Percentiles rank a stretch among this genome's conserved stretches.
phyloP scores from a whole-genome alignment of 2,113 vertebrate genomes.

The Erythrocercus mccallii region DNA sequence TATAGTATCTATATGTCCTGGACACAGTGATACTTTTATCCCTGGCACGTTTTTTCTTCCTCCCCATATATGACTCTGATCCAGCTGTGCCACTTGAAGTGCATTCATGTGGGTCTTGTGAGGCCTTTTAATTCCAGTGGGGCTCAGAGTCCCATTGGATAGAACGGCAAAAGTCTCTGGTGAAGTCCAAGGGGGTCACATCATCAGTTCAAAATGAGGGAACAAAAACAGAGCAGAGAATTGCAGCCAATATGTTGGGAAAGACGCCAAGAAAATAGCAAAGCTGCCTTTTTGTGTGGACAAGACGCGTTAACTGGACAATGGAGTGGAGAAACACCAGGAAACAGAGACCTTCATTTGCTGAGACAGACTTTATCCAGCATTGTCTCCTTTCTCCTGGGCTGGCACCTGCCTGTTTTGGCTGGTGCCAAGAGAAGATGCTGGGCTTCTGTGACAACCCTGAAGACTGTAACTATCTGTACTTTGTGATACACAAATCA shows the following conservation, averaged over 20 bases:
- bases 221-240: constrained; percentile 1
- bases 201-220: not conserved
- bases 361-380: not conserved
- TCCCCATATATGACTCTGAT: not conserved
- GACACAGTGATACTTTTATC: not conserved
- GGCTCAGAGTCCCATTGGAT: not conserved
- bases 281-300: not conserved
- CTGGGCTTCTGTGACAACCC: not conserved
- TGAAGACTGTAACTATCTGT: not conserved
- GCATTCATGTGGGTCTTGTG: not conserved
- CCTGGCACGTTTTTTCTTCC: not conserved
- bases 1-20: not conserved
- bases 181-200: not conserved
- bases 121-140: not conserved
- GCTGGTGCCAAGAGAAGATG: not conserved
- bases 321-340: not conserved
- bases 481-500: not conserved
- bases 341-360: not conserved
- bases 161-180: not conserved
- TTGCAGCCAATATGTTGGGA: not conserved
- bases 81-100: not conserved
- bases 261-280: not conserved
- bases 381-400: not conserved
- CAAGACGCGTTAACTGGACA: not conserved
- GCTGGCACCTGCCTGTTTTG: fast-evolving